Conservation (phyloP, 2,888 invertebrate species). For the Iphiclides podalirius region DNA sequence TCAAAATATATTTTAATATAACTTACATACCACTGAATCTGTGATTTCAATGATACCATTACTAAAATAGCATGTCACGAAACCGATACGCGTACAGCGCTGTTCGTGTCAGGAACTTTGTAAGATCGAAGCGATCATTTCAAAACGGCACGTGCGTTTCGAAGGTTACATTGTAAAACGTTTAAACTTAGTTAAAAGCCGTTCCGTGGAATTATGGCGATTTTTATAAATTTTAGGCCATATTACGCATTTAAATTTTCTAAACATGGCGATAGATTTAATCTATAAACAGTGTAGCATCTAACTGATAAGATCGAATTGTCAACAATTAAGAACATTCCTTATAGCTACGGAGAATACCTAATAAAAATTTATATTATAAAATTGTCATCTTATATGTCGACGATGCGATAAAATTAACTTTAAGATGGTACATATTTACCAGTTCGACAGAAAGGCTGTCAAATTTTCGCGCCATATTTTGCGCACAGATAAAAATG, state of each 20-base stretch:
- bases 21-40: slow-evolving; percentile 5
- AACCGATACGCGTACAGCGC: slow-evolving; percentile 3
- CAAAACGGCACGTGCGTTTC: slow-evolving; percentile 2
- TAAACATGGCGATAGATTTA: not conserved
- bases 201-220: slow-evolving; percentile 1
- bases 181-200: not conserved
- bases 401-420: slow-evolving; percentile 1
- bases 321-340: not conserved
- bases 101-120: slow-evolving; percentile 18
- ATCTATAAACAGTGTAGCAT: not conserved
- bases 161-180: not conserved
- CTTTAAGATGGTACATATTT: not conserved
- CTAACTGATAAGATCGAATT: not conserved
- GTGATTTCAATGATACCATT: not conserved
- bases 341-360: no score
- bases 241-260: not conserved
- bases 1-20: slow-evolving; percentile 7
- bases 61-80: not conserved
- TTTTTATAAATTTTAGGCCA: slow-evolving; percentile 13
- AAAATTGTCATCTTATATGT: not conserved
- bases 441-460: no score
- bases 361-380: no score
- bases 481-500: not conserved
- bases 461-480: not conserved
- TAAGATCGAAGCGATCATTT: slow-evolving; percentile 10